Evolutionary conservation across 1,140 invertebrate genomes (phyloP).

Genomic region (Daktulosphaira vitifoliae): DNA sequence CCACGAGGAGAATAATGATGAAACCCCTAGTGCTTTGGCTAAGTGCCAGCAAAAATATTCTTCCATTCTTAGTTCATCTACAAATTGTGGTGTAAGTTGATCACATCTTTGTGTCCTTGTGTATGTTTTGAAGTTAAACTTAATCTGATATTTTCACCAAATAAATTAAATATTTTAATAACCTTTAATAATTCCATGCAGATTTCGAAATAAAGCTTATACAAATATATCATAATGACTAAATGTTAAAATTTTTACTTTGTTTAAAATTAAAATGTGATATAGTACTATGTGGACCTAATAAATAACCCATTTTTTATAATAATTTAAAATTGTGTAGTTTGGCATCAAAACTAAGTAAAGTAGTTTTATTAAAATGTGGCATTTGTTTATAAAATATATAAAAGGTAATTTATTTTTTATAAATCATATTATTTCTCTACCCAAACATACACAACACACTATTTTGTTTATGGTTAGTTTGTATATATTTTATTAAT

Average conservation of each 20-base stretch:
- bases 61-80: slow-evolving; percentile 34
- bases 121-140: background rate
- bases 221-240: too few relatives aligned
- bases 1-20: slow-evolving; percentile 21
- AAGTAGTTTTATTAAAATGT: too few relatives aligned
- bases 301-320: too few relatives aligned
- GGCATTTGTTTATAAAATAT: slow-evolving; percentile 10
- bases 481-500: slow-evolving; percentile 27
- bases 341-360: too few relatives aligned
- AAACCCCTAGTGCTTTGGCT: slow-evolving; percentile 36
- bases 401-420: slow-evolving; percentile 3
- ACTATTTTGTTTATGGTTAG: slow-evolving; percentile 12
- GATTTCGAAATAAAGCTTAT: too few relatives aligned
- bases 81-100: slow-evolving; percentile 8
- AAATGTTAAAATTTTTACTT: too few relatives aligned
- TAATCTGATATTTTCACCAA: too few relatives aligned
- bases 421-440: background rate
- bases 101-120: slow-evolving; percentile 4
- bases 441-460: slow-evolving; percentile 24
- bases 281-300: too few relatives aligned
- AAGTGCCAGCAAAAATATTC: slow-evolving; percentile 41
- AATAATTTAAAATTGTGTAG: too few relatives aligned
- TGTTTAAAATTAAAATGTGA: too few relatives aligned
- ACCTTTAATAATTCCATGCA: too few relatives aligned
- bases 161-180: too few relatives aligned